Conservation (phyloP, 2,888 invertebrate genomes). For the Drosophila rubida region DNA sequence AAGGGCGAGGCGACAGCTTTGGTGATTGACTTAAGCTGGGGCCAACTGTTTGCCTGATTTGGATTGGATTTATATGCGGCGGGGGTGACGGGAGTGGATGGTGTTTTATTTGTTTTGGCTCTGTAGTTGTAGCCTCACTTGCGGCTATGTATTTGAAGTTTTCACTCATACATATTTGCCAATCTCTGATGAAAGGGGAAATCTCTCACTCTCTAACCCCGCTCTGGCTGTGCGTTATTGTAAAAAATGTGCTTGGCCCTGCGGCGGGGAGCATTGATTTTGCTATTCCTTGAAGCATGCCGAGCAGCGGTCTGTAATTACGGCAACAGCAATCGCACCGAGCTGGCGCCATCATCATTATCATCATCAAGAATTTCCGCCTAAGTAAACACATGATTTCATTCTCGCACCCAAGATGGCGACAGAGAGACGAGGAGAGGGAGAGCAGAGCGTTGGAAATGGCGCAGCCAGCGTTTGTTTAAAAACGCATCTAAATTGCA, state of each 20-base stretch:
- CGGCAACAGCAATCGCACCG: conserved; percentile 30
- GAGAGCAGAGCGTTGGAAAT: not conserved
- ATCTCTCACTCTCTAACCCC: conserved; percentile 6
- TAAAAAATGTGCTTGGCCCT: conserved; percentile 42
- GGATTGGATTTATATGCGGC: conserved; percentile 57
- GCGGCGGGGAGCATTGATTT: conserved; percentile 56
- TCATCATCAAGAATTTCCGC: conserved; percentile 61
- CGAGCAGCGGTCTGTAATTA: conserved; percentile 44
- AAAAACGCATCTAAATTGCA: conserved; percentile 81
- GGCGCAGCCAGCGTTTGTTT: conserved; percentile 65
- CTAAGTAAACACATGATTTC: conserved; percentile 80
- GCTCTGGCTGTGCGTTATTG: conserved; percentile 37
- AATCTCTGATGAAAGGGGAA: conserved; percentile 16
- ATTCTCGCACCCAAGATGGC: not conserved
- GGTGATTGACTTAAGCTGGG: conserved; percentile 66
- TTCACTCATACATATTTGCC: conserved; percentile 19
- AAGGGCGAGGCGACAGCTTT: conserved; percentile 9
- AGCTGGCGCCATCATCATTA: conserved; percentile 35
- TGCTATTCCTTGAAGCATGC: conserved; percentile 37
- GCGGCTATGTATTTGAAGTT: conserved; percentile 73
- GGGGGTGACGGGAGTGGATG: conserved; percentile 20
- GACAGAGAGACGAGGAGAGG: not conserved
- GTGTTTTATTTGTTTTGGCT: conserved; percentile 53
- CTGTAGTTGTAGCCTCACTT: conserved; percentile 61
- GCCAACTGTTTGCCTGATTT: conserved; percentile 64